Evolutionary conservation across 2,888 invertebrate genomes (phyloP).

Genomic region (Andricus quercusramuli): DNA sequence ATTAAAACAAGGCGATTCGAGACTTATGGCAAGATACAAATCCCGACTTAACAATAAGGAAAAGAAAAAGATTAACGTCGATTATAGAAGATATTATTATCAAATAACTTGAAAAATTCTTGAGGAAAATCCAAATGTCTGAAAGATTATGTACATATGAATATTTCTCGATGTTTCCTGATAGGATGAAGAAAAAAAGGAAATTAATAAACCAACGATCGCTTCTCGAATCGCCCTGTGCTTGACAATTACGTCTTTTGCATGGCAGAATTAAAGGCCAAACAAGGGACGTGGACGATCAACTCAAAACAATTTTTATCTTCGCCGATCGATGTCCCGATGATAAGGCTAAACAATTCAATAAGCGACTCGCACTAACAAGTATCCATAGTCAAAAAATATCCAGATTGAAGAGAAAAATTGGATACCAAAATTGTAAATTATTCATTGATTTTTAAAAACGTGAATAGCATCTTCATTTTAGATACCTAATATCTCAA

Average conservation of each 20-base stretch:
- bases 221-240: constrained; percentile 27
- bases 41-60: constrained; percentile 34
- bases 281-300: constrained; percentile 1
- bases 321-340: constrained; percentile 28
- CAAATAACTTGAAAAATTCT: not conserved
- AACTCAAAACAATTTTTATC: not conserved
- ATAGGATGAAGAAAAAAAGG: not conserved
- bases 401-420: not conserved
- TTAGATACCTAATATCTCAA: not conserved
- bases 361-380: not conserved
- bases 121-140: constrained; percentile 14
- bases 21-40: constrained; percentile 47
- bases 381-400: not conserved
- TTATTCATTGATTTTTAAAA: no score
- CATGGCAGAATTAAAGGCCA: constrained; percentile 37
- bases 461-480: not conserved
- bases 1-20: constrained; percentile 57
- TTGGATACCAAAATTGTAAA: not conserved
- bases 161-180: not conserved
- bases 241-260: constrained; percentile 36
- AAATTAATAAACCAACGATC: not conserved
- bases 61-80: constrained; percentile 28
- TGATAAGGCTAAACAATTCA: constrained; percentile 31
- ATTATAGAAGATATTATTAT: constrained; percentile 1
- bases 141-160: not conserved